Percentiles rank a stretch among this genome's conserved stretches.
Evolutionary conservation across 2,797 vertebrate genomes (phyloP).

Genomic region (Brotula barbata): DNA sequence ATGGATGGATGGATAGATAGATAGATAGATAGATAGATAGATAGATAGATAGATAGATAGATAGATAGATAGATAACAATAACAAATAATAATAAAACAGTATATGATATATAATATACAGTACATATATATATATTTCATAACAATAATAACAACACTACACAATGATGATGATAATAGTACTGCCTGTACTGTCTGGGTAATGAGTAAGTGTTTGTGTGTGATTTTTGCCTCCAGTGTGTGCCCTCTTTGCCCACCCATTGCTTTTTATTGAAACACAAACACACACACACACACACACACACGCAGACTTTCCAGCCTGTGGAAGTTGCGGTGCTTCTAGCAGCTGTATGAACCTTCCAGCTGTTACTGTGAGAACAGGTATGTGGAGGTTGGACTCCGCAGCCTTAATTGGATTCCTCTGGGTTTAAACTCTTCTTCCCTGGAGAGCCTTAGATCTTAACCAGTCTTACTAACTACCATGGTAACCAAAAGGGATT

Average conservation of each 20-base stretch:
- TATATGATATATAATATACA: no score
- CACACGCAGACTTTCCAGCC: slow-evolving; percentile 8
- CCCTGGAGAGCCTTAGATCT: slow-evolving; percentile 62
- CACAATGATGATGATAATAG: no score
- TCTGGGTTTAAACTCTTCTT: slow-evolving; percentile 31
- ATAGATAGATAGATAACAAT: no score
- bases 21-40: no score
- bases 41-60: no score
- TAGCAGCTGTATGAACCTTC: not conserved
- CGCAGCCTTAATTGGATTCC: slow-evolving; percentile 58
- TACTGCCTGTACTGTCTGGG: no score
- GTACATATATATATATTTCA: no score
- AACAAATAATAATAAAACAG: no score
- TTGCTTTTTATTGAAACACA: slow-evolving; percentile 24
- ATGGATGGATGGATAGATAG: no score
- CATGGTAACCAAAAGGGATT: slow-evolving; percentile 54
- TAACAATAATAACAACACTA: no score
- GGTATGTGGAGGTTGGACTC: slow-evolving; percentile 39
- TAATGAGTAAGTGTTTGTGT: no score
- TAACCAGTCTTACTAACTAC: slow-evolving; percentile 59
- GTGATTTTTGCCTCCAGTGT: slow-evolving; percentile 36
- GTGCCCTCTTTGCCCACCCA: slow-evolving; percentile 23
- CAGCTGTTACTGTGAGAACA: slow-evolving; percentile 44
- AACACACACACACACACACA: not conserved
- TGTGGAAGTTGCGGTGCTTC: slow-evolving; percentile 6